Evolutionary conservation across 2,888 invertebrate genomes (phyloP).

Genomic region (Rhingia campestris): DNA sequence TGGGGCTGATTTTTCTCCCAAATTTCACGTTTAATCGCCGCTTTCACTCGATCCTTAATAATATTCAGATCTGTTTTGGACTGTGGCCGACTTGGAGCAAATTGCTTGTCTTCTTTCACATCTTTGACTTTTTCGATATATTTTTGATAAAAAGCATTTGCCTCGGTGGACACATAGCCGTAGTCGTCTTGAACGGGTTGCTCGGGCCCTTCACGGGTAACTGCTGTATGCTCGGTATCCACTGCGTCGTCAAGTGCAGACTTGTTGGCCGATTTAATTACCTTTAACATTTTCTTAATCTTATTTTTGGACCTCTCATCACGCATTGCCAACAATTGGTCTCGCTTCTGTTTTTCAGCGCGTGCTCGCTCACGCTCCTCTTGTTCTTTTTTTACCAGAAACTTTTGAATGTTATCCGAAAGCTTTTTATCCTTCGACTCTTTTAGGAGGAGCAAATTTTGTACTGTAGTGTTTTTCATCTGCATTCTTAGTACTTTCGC

Average conservation of each 20-base stretch:
- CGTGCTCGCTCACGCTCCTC: conserved; percentile 88
- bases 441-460: conserved; percentile 91
- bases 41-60: conserved; percentile 89
- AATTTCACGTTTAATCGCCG: conserved; percentile 88
- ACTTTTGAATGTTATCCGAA: conserved; percentile 91
- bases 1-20: conserved; percentile 85
- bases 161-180: conserved; percentile 93
- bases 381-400: conserved; percentile 91
- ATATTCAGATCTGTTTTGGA: conserved; percentile 82
- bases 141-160: conserved; percentile 91
- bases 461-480: conserved; percentile 88
- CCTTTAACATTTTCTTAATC: conserved; percentile 91
- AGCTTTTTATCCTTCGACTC: conserved; percentile 87
- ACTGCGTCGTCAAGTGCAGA: conserved; percentile 92
- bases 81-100: conserved; percentile 84
- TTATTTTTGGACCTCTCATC: conserved; percentile 89
- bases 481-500: conserved; percentile 79
- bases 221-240: conserved; percentile 89
- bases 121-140: conserved; percentile 91
- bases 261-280: conserved; percentile 94
- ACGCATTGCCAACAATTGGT: conserved; percentile 86
- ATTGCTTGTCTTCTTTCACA: conserved; percentile 87
- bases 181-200: conserved; percentile 96
- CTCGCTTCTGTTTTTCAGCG: conserved; percentile 86
- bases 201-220: conserved; percentile 88